Evolutionary conservation across 1,140 invertebrate genomes (phyloP), one percentile per base, ranked within the genome.

Genomic region (Penaeus chinensis): DNA sequence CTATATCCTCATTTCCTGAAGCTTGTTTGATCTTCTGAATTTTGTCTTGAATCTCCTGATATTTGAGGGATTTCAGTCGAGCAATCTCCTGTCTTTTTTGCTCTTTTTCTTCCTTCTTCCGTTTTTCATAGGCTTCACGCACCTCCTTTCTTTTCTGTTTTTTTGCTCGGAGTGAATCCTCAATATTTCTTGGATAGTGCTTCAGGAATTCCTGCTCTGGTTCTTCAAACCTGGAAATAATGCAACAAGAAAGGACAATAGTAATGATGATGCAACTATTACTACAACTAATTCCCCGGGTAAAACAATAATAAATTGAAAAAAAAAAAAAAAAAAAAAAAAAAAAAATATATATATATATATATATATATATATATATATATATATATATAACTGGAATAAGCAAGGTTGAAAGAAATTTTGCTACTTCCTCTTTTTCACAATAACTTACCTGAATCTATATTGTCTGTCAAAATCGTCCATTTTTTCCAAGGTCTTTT

Each of bases 391-490:
- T 11, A 10, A 42, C 20, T 27, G 24, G 37, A 78, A 78, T 42
- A 42, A 5, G 20, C 11, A 11, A 32, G 76, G 24, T 20, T 11
- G 3, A 11, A 27, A 78, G n/a, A 78, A 11, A 11, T 10, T 7
- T 8, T 27, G 37, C 3, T 11, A 69, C 8, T 27, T 69, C 8
- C 10, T 27, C 24, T 3, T 78, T 78, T 27, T n/a, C 79, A 86
- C 5, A 24, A 74, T 47, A 60, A 27, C 84, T 60, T 79, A 99
- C 90, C 98, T 94, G 92, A 98, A 99, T 93, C 99, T 99, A 91
- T 96, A 99, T 91, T 99, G 98, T 61, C 96, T 94, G 91, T 99
- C 98, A 94, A 99, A 99, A 92, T 96, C 94, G 76, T 97, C 96
- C 91, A 98, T 96, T 91, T 95, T 94, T 90, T 96, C 95, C 22